These are phyloP conservation scores for Laspeyria flexula DNA, from an alignment of 2,888 invertebrate genomes.

Conservation along the genomic window DNA sequence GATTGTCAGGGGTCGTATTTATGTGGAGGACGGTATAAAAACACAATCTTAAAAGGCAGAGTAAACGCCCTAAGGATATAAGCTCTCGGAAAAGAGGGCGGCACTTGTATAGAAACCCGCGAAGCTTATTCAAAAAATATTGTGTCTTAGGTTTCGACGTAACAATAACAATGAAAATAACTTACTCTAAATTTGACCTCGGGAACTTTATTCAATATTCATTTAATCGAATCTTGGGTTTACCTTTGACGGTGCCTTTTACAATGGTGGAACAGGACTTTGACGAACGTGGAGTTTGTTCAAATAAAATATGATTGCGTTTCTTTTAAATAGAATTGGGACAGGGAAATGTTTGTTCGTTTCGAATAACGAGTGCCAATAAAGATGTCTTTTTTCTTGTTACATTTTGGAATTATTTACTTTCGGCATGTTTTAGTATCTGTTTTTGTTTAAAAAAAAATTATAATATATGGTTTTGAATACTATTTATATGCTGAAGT, in stretches of 20 bases:
- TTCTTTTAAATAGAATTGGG: conserved; percentile 7
- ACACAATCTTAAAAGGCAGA: conserved; percentile 57
- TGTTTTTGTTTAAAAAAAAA: not conserved
- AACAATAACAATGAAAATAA: conserved; percentile 34
- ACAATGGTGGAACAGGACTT: conserved; percentile 1
- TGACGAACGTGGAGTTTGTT: conserved; percentile 2
- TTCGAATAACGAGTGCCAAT: not conserved
- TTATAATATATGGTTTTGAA: no score
- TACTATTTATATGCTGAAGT: no score
- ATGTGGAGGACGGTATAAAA: conserved; percentile 60
- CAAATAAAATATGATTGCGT: conserved; percentile 12
- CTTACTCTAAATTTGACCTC: conserved; percentile 8
- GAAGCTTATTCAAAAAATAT: conserved; percentile 48
- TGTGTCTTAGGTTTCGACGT: conserved; percentile 29
- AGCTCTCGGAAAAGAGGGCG: conserved; percentile 42
- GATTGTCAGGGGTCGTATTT: conserved; percentile 61
- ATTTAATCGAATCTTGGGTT: conserved; percentile 3
- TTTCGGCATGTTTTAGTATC: not conserved
- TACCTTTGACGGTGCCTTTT: conserved; percentile 2
- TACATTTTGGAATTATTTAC: not conserved
- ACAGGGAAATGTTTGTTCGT: not conserved
- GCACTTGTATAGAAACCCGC: conserved; percentile 39
- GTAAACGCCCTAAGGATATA: conserved; percentile 57
- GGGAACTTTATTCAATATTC: not conserved
- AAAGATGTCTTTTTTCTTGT: not conserved